Evolutionary conservation across 2,888 invertebrate species (phyloP), one percentile per base, ranked within the genome.

Genomic region (Dromius quadrimaculatus): DNA sequence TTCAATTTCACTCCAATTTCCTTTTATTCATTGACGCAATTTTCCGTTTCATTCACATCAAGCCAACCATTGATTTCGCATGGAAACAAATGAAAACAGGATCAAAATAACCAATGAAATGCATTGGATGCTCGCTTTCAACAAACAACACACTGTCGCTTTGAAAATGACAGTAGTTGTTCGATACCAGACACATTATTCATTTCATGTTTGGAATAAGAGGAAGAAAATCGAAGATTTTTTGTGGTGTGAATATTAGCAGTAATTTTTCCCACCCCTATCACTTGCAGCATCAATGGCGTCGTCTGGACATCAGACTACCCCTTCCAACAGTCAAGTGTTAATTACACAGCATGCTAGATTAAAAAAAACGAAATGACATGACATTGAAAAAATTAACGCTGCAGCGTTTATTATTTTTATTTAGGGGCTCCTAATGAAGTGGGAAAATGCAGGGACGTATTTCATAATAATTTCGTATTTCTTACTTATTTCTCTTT

Each of bases 71-170:
- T 22, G 28, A 50, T 50, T 28, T 28, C 23, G 1, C 50, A 50
- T 50, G 28, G 23, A 50, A 50, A 50, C 50, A 50, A 50, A 50
- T 50, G 50, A 50, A 50, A 32, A 32, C 32, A 32, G 9, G 5
- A 32, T n/a, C n/a, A n/a, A n/a, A 45, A 45, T 45, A 45, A 1
- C 36, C 19, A 45, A 45, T 45, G 45, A 20, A 36, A 36, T 11
- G 36, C 6, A 28, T 6, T 28, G 4, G 28, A n/a, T n/a, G n/a
- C n/a, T 2, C 11, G 11, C 36, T 11, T 8, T n/a, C 17, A 43
- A 43, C 43, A 43, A 43, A 43, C 19, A 43, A 43, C 15, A 43
- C 19, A 43, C 36, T 36, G 36, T 36, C 36, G 36, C 36, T 36
- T 43, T 28, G 38, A 4, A 38, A n/a, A n/a, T 38, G 6, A n/a